A percentile compares a stretch with the other conserved stretches of the same genome.
Conservation (phyloP, 1,140 invertebrate genomes). For the Cecropterus lyciades region DNA sequence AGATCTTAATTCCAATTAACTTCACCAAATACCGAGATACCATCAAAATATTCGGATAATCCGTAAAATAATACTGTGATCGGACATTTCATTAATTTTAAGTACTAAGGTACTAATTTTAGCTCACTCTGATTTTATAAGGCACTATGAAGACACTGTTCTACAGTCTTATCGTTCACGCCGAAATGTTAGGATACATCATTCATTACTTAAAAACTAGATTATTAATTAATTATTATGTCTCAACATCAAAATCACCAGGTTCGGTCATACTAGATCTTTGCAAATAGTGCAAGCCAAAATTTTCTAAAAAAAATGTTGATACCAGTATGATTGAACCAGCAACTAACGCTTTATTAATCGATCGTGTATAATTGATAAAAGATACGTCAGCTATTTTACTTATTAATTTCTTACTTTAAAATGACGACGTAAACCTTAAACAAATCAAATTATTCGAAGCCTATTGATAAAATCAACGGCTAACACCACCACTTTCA, state of each 20-base stretch:
- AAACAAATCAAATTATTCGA: constrained; percentile 5
- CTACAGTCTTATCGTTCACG: constrained; percentile 53
- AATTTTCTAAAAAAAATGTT: constrained; percentile 40
- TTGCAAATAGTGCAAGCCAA: constrained; percentile 36
- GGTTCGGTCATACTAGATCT: constrained; percentile 55
- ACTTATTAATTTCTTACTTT: background rate
- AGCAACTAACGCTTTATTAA: constrained; percentile 57
- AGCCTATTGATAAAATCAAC: constrained; percentile 33
- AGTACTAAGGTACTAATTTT: constrained; percentile 49
- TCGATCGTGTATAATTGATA: constrained; percentile 12
- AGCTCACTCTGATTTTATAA: constrained; percentile 43
- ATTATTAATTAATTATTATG: constrained; percentile 75
- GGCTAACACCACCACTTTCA: constrained; percentile 55
- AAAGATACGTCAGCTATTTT: constrained; percentile 14
- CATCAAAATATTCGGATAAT: constrained; percentile 25
- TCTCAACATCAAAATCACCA: constrained; percentile 62
- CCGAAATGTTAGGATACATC: constrained; percentile 65
- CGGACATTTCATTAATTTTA: constrained; percentile 45
- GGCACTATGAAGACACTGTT: constrained; percentile 55
- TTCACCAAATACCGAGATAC: constrained; percentile 15
- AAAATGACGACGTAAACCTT: constrained; percentile 14
- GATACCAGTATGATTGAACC: constrained; percentile 58
- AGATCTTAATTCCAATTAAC: constrained; percentile 23
- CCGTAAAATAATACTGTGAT: constrained; percentile 49
- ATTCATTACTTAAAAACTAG: constrained; percentile 63